phyloP scores from a whole-genome alignment of 2,113 vertebrate genomes.

The Ciconia boyciana region DNA sequence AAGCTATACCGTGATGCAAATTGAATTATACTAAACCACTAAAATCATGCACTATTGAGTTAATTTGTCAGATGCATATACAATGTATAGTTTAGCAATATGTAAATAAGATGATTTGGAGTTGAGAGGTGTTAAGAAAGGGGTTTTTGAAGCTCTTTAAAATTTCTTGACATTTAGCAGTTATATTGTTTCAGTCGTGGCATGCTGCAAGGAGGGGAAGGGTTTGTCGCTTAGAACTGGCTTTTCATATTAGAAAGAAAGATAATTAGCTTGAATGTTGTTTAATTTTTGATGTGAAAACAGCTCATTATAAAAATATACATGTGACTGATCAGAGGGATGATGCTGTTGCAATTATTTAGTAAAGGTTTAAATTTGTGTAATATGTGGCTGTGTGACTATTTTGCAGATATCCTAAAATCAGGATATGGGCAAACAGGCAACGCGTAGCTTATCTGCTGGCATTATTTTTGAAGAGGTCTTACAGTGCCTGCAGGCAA shows the following conservation, averaged over 20 bases:
- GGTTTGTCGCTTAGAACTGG: not conserved
- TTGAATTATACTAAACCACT: not conserved
- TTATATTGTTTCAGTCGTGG: not conserved
- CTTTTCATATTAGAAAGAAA: not conserved
- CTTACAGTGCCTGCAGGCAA: not conserved
- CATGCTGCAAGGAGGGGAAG: not conserved
- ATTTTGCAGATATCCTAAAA: not conserved
- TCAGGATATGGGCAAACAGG: not conserved
- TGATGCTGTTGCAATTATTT: not conserved
- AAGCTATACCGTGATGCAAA: not conserved
- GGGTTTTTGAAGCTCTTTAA: not conserved
- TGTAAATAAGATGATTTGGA: not conserved
- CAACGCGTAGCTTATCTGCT: not conserved
- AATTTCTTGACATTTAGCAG: not conserved
- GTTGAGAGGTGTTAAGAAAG: not conserved
- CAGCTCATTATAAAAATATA: not conserved
- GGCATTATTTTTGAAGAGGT: not conserved
- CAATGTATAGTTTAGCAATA: not conserved
- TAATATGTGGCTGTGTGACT: not conserved
- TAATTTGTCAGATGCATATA: not conserved
- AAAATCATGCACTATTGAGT: not conserved
- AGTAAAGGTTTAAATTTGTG: not conserved
- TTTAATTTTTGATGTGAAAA: not conserved
- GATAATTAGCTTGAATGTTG: too few relatives aligned
- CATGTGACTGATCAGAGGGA: not conserved